Base-by-base conservation (phyloP, 2,888 invertebrate genomes). In the Drosophila tanythrix region DNA sequence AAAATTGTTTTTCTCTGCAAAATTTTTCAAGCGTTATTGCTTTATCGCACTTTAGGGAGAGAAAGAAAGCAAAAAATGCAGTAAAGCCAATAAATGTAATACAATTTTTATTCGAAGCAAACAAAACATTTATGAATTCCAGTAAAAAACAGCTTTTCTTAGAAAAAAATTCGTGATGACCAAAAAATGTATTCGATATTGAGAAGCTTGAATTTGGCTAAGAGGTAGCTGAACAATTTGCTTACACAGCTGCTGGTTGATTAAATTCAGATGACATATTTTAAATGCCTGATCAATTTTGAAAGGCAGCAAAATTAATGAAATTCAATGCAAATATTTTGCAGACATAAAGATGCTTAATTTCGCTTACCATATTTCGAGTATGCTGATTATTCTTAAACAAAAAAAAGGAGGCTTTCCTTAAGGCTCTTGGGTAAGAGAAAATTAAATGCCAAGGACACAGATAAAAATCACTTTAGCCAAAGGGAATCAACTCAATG, bases 371-470 rank as follows among this genome's bases (percentile, higher is more conserved):
- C n/a, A n/a, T 5, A 25, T 7, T 15, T 55, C 13, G n/a, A 11
- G 21, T 25, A 25, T 50, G 40, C 29, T 8, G 40, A 68, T 25
- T 52, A 27, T 29, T 8, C 38, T 27, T 29, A 35, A 48, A 2
- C 11, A 7, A 33, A 50, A 50, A 25, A n/a, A 11, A 40, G 35
- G 21, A 36, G 6, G n/a, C 3, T 13, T 15, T 21, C 50, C 56
- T 56, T 50, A 62, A 70, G 43, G n/a, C 3, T 43, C 27, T 27
- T 25, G 5, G 11, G 52, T 11, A 7, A 33, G 38, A 57, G 50
- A n/a, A 70, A 58, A 72, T 72, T 58, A 55, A 64, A 72, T 56
- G 48, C 40, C 70, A 71, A 52, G 71, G 55, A 55, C 43, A 27
- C 33, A 56, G 31, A 57, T 43, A 56, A 27, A 60, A 50, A 31